Evolutionary conservation across 2,888 invertebrate genomes (phyloP).

Genomic region (Drosophila acutilabella): DNA sequence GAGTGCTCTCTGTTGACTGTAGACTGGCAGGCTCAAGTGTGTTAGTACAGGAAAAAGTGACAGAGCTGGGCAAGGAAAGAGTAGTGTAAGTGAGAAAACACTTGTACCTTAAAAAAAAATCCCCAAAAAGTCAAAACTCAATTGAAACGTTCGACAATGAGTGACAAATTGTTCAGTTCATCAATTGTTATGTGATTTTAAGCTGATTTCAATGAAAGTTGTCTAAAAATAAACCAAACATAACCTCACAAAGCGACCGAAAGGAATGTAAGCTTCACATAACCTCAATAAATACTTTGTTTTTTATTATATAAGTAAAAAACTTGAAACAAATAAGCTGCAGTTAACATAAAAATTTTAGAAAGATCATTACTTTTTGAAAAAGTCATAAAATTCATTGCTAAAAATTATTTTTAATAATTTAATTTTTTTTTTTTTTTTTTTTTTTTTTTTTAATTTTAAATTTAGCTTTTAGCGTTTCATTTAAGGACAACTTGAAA

Average conservation of each 20-base stretch:
- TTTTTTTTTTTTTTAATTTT: no score
- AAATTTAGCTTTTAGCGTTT: no score
- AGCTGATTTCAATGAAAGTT: not conserved
- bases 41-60: constrained; percentile 11
- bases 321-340: no score
- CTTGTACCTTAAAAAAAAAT: not conserved
- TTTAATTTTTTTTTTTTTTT: no score
- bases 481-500: no score
- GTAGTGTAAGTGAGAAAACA: not conserved
- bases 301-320: no score
- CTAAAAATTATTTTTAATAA: no score
- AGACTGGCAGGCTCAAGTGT: constrained; percentile 6
- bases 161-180: not conserved
- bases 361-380: no score
- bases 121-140: not conserved
- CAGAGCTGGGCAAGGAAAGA: not conserved
- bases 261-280: not conserved
- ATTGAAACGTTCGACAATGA: not conserved
- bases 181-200: not conserved
- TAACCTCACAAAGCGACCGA: not conserved
- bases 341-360: no score
- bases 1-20: not conserved
- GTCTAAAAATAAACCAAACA: not conserved
- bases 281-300: not conserved
- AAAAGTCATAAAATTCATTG: no score